Conservation (phyloP, 2,797 vertebrate species). For the Galaxias olidus region DNA sequence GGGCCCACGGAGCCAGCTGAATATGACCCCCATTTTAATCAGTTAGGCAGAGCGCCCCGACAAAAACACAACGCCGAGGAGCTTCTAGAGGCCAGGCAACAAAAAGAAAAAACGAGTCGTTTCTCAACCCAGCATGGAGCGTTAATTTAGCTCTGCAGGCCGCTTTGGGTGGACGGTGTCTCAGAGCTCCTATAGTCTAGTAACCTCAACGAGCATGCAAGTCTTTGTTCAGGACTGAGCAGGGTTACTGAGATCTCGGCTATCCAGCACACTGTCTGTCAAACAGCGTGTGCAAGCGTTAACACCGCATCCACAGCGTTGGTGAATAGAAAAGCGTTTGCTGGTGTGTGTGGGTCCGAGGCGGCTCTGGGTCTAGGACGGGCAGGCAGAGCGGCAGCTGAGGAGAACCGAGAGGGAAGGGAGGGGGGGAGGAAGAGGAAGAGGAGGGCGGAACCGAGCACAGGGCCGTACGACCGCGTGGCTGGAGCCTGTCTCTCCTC, state of each 20-base stretch:
- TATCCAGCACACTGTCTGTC: no score
- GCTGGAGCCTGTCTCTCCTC: neutral
- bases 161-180: no score
- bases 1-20: slow-evolving; percentile 54
- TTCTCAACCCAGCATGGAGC: no score
- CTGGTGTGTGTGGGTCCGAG: slow-evolving; percentile 20
- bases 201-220: no score
- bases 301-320: neutral
- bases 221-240: no score
- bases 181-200: no score
- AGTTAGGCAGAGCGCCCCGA: no score
- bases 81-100: no score
- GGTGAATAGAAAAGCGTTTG: neutral
- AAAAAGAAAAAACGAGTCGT: no score
- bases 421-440: slow-evolving; percentile 8
- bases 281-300: neutral
- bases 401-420: slow-evolving; percentile 4
- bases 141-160: no score
- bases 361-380: slow-evolving; percentile 28
- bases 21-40: slow-evolving; percentile 50
- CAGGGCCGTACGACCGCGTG: slow-evolving; percentile 9
- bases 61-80: no score
- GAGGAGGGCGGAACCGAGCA: slow-evolving; percentile 15
- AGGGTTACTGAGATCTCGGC: no score
- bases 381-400: slow-evolving; percentile 28